Evolutionary conservation across 1,140 invertebrate species (phyloP), one percentile per base, ranked within the genome.

Genomic region (Drosophila triauraria): DNA sequence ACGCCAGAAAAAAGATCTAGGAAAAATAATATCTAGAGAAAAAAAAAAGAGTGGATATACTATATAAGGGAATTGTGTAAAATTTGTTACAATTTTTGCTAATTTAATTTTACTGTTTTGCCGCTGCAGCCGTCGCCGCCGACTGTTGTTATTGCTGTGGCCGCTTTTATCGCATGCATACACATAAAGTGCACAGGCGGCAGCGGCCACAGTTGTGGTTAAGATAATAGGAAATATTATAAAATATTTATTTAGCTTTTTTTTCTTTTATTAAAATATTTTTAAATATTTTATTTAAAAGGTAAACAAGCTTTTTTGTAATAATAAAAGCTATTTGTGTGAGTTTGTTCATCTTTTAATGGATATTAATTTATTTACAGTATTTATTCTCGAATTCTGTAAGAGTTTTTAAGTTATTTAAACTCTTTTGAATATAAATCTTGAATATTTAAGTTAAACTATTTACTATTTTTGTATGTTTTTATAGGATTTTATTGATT

Each of bases 71-170:
- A 53, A 46, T 42, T 53, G 48, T 58, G 38, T 40, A 62, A 70
- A 67, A 77, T 82, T 87, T 74, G 76, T 78, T 77, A 77, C 51
- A 83, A 80, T 75, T 80, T 80, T 74, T 70, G 76, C 83, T 83
- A 88, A 88, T 88, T 87, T 80, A 80, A 83, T 87, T 87, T 87
- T 67, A 87, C 54, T 77, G 53, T 78, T 83, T 60, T 74, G 54
- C 56, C 40, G 54, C 61, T 58, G 35, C 53, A 13, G 30, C 32
- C 50, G 30, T 53, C 50, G 51, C 51, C 17, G 27, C 27, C 27
- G 20, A 20, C 20, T 3, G 50, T 42, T 43, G 48, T 42, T 63
- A 35, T 38, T 40, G 27, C 48, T 58, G 57, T 57, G 44, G 59
- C 53, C 50, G 67, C 51, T 48, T 72, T 78, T 42, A 80, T 83